Evolutionary conservation across 2,888 invertebrate species (phyloP), one percentile per base, ranked within the genome.

Genomic region (Galerucella pusilla): DNA sequence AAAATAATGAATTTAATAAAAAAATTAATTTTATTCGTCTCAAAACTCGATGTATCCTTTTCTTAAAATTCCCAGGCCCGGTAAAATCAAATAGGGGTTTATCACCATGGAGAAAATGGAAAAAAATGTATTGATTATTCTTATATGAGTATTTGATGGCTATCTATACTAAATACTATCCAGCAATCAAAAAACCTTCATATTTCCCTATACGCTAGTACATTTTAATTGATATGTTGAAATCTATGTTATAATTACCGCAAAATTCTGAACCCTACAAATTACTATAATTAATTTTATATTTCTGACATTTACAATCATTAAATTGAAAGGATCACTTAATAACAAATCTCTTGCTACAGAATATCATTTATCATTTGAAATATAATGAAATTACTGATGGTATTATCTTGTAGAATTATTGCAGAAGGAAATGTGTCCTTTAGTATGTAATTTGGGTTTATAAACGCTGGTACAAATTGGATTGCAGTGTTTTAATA

Each of bases 231-330:
- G 1, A 6, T 6, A n/a, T 52, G 52, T n/a, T n/a, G n/a, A 52
- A 52, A 52, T 52, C 6, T n/a, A n/a, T 6, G 14, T 52, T 52
- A 52, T 52, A 52, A 49, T 49, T 49, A 49, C 46, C 12, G 46
- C n/a, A 52, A n/a, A 3, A 6, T 52, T 52, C 52, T n/a, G 6
- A 52, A 52, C 52, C 52, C 52, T 52, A 14, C 52, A 52, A 52
- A 52, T 52, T 52, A 52, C 52, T 52, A 10, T 52, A 52, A 52
- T 52, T 52, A 52, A 52, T 52, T n/a, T 52, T 6, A 52, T 52
- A 12, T 52, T 52, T 52, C 52, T n/a, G 52, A 52, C 52, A n/a
- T 52, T 52, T 52, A 52, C 52, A 52, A 52, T n/a, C 52, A 52
- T 52, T 52, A 52, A 52, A 52, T 14, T 4, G 52, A 52, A 52